Conservation (phyloP, 1,140 invertebrate species). For the Lysiphlebus fabarum region DNA sequence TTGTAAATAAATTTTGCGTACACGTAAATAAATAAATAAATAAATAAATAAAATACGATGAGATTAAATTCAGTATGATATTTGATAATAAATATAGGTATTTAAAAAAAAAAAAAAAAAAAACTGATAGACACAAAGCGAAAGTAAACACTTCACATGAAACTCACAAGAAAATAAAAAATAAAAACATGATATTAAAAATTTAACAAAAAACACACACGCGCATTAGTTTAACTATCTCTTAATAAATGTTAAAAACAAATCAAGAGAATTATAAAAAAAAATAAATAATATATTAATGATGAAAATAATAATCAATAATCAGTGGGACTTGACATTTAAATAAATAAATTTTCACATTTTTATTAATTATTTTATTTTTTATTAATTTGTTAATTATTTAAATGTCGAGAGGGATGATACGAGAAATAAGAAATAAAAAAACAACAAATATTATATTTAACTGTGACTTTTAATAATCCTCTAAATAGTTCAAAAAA, state of each 20-base stretch:
- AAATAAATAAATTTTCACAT: neutral
- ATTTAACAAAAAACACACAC: slow-evolving; percentile 14
- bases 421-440: slow-evolving; percentile 18
- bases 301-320: neutral
- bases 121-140: slow-evolving; percentile 1
- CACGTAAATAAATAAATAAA: neutral
- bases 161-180: slow-evolving; percentile 8
- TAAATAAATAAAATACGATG: slow-evolving; percentile 1
- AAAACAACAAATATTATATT: slow-evolving; percentile 42
- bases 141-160: slow-evolving; percentile 10
- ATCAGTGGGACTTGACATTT: neutral
- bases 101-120: neutral
- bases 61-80: neutral
- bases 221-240: slow-evolving; percentile 43
- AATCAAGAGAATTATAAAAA: slow-evolving; percentile 3
- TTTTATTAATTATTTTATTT: too few species aligned
- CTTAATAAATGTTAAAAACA: slow-evolving; percentile 39
- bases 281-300: slow-evolving; percentile 4
- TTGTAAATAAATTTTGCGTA: neutral
- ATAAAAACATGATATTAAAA: slow-evolving; percentile 7
- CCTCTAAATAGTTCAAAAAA: slow-evolving; percentile 20
- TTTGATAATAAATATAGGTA: neutral
- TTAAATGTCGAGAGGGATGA: slow-evolving; percentile 4
- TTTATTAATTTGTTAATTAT: too few species aligned
- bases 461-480: slow-evolving; percentile 52